Conservation (phyloP, 2,888 invertebrate genomes). For the Coleophora flavipennella region DNA sequence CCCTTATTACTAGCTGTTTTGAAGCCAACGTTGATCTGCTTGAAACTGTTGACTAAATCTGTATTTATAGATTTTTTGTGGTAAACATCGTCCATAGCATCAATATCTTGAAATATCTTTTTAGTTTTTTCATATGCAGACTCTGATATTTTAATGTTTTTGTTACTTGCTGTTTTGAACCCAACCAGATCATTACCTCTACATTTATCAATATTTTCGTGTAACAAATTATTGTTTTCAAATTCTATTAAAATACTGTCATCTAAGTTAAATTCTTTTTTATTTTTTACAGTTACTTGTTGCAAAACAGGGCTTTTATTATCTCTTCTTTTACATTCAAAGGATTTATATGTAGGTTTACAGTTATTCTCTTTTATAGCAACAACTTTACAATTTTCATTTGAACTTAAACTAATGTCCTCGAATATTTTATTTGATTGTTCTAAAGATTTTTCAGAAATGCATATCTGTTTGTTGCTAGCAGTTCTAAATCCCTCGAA, state of each 20-base stretch:
- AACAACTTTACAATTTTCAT: background rate
- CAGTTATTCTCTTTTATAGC: too few species aligned
- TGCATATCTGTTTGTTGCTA: slow-evolving; percentile 28
- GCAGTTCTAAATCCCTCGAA: slow-evolving; percentile 37
- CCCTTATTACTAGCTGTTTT: slow-evolving; percentile 40
- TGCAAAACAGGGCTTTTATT: slow-evolving; percentile 23
- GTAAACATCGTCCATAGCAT: slow-evolving; percentile 2
- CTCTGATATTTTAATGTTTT: slow-evolving; percentile 26
- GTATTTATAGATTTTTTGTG: background rate
- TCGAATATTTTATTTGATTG: slow-evolving; percentile 28
- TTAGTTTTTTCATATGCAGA: slow-evolving; percentile 32
- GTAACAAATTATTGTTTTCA: slow-evolving; percentile 3
- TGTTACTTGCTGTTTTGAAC: slow-evolving; percentile 33
- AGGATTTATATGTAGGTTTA: too few species aligned
- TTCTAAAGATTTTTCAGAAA: slow-evolving; percentile 23
- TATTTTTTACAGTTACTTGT: slow-evolving; percentile 24
- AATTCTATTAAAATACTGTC: background rate
- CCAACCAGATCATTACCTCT: slow-evolving; percentile 7
- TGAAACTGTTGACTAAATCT: background rate
- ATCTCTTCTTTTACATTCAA: too few species aligned
- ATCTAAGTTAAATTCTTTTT: too few species aligned
- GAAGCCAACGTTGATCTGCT: slow-evolving; percentile 22
- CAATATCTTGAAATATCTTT: slow-evolving; percentile 30
- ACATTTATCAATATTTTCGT: background rate
- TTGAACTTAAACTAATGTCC: slow-evolving; percentile 19